Evolutionary conservation across 1,140 invertebrate genomes (phyloP), one percentile per base, ranked within the genome.

Genomic region (Heliothis subflexa): DNA sequence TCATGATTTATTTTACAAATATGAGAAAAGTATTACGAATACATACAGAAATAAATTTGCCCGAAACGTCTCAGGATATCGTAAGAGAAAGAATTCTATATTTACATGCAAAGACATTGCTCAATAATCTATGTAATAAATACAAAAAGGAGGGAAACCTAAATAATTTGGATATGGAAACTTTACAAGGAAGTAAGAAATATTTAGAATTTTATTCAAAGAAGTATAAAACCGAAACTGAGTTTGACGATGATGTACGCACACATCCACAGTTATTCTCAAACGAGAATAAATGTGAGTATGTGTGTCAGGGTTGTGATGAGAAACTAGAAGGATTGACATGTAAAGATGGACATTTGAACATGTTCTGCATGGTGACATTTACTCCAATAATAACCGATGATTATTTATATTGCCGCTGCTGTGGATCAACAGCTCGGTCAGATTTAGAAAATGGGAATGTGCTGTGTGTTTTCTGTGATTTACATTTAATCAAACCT

Each of bases 391-490:
- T 93, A 70, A 85, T 86, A 52, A 61, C 45, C 45, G 72, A 82
- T 64, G 80, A 91, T 28, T 92, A 94, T 80, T 77, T 94, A 11
- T 28, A 86, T 7, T 94, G 92, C 85, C 86, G 83, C 61, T 54
- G 80, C 14, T 94, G 92, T 83, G 73, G 78, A 49, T 47, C 80
- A 3, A 87, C 80, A 13, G 89, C 86, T 21, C 84, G 83, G 47
- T 61, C 50, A 7, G 90, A 93, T 59, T 78, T 92, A 25, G 75
- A 74, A 57, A 11, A 76, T 45, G 59, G 84, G 11, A 85, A 88
- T 28, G 88, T 87, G 18, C 78, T 78, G 33, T 94, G 92, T 86
- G 68, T 90, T 0, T 90, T 90, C 74, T 94, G 92, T 88, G 92
- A 94, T 88, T 78, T 83, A 64, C 81, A 87, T 86, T 90, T 93